A percentile compares a stretch with the other conserved stretches of the same genome.
Evolutionary conservation across 2,797 vertebrate genomes (phyloP).

Genomic region (Eupleurogrammus muticus): DNA sequence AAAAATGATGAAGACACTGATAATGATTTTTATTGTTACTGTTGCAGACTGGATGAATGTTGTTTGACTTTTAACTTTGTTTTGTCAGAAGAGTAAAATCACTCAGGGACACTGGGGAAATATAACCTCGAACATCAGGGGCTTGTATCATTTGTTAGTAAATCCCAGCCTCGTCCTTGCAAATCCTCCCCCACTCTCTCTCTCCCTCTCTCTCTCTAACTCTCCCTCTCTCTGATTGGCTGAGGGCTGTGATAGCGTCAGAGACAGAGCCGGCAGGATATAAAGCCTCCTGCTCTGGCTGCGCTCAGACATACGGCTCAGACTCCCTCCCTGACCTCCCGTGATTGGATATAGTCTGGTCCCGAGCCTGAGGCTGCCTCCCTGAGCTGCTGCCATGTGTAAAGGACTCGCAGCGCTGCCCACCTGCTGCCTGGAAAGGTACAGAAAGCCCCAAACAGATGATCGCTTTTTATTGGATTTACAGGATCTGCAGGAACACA

Average conservation of each 20-base stretch:
- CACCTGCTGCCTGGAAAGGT: conserved; percentile 92
- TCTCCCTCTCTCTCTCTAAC: conserved; percentile 2
- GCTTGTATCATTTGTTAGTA: conserved; percentile 45
- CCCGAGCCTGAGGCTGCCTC: not conserved
- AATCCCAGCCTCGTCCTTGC: conserved; percentile 56
- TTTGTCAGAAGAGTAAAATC: conserved; percentile 10
- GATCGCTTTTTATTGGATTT: conserved; percentile 20
- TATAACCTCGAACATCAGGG: not conserved
- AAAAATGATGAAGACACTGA: no score
- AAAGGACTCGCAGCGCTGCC: conserved; percentile 87
- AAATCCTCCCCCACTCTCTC: conserved; percentile 20
- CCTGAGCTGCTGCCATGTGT: conserved; percentile 83
- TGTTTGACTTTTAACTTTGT: conserved; percentile 5
- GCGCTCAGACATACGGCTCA: conserved; percentile 56
- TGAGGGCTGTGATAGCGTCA: conserved; percentile 58
- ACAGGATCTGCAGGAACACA: not conserved
- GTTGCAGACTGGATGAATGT: not conserved
- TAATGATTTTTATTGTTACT: no score
- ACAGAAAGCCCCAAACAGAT: conserved; percentile 56
- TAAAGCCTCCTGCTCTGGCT: conserved; percentile 68
- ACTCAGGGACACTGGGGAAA: conserved; percentile 30
- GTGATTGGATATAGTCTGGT: conserved; percentile 54
- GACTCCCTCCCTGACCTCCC: conserved; percentile 28
- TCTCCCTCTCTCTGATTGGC: conserved; percentile 70
- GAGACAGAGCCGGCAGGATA: conserved; percentile 61